Conservation (phyloP, 2,113 vertebrate genomes). For the Clarias magur region DNA sequence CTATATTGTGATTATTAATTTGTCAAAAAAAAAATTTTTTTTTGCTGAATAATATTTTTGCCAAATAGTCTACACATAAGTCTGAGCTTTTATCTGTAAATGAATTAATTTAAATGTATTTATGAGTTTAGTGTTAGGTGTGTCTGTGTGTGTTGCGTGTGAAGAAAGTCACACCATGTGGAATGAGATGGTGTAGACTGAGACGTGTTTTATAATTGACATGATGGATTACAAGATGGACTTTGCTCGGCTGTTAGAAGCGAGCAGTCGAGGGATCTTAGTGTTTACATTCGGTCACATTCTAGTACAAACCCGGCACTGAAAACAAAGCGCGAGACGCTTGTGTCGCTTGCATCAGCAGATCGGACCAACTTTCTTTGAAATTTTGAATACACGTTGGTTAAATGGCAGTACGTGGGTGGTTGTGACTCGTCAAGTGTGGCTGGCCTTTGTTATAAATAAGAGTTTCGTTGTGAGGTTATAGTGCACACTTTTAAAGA, state of each 20-base stretch:
- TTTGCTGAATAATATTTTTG: background rate
- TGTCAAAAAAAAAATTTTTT: background rate
- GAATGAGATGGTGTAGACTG: background rate
- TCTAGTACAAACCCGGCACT: background rate
- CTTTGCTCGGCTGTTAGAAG: conserved; percentile 81
- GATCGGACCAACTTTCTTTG: background rate
- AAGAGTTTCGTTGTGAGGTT: background rate
- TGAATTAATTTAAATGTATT: background rate
- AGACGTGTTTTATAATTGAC: conserved; percentile 42
- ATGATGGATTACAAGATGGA: conserved; percentile 51
- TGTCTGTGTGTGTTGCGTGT: conserved; percentile 1
- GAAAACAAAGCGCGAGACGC: background rate
- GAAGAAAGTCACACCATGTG: background rate
- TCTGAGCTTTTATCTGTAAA: too few species aligned
- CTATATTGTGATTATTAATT: background rate
- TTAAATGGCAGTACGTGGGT: conserved; percentile 14
- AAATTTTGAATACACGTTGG: background rate
- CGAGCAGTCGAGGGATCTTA: conserved; percentile 77
- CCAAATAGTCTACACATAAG: background rate
- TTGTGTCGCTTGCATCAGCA: background rate
- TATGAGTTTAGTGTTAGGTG: background rate
- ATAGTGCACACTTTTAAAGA: background rate
- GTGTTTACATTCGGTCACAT: conserved; percentile 72
- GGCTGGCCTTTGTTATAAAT: conserved; percentile 29
- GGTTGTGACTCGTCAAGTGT: conserved; percentile 1